Base-by-base conservation (phyloP, 2,888 invertebrate species). In the Lathronympha strigana region DNA sequence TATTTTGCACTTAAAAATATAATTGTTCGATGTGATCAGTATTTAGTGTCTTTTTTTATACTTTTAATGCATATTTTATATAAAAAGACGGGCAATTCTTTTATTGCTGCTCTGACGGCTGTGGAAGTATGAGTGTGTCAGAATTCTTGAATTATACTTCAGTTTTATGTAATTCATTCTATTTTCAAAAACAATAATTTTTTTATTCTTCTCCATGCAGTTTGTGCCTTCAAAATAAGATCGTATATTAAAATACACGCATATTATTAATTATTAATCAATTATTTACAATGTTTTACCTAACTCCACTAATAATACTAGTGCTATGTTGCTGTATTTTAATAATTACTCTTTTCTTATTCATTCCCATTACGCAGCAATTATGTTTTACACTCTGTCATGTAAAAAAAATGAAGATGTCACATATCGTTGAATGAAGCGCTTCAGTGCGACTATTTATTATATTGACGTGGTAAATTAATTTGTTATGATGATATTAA, bases 11-110 rank as follows among this genome's bases (percentile, higher is more conserved):
- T 4, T 9, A 21, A 15, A 25, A 36, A 21, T 15, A 1, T 6
- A 23, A 23, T 47, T n/a, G 6, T 45, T 21, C 15, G 36, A 8
- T 19, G 31, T 13, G 8, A 1, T n/a, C 8, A 6, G 19, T 36
- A 23, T 11, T 19, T n/a, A n/a, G n/a, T n/a, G n/a, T 6, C 21
- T n/a, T 21, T 53, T 53, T 51, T 53, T 21, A 3, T 21, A 21
- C 21, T 8, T 53, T 36, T 36, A n/a, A 53, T 21, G n/a, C n/a
- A n/a, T 15, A 36, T 36, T 36, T 21, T 53, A 36, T 51, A 36
- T 13, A n/a, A 38, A 36, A 53, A 53, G 11, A 4, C 1, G 33
- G 21, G 6, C 2, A 11, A 21, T 1, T 19, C n/a, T 4, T 51
- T 1, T 5, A 9, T 19, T 21, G 21, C 4, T 53, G 9, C 33